Percentiles rank a stretch among this genome's conserved stretches.
Conservation (phyloP, 2,113 vertebrate species). For the Anthoscopus minutus region DNA sequence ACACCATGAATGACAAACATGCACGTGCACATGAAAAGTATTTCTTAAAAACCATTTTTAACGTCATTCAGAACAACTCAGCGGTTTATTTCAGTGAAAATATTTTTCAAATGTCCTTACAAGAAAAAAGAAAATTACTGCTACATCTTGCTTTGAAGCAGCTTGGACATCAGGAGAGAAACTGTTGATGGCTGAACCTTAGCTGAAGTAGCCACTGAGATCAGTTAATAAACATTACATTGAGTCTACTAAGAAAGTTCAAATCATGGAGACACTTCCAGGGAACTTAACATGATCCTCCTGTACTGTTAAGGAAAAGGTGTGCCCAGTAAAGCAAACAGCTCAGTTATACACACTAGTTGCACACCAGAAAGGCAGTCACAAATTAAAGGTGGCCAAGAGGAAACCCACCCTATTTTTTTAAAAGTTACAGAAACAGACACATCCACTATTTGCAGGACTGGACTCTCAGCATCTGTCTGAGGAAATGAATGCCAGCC, state of each 20-base stretch:
- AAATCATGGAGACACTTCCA: neutral
- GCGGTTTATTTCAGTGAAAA: neutral
- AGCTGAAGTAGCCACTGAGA: neutral
- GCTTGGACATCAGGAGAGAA: neutral
- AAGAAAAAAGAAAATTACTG: neutral
- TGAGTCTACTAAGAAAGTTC: neutral
- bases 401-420: neutral
- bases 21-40: neutral
- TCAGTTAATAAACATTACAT: neutral
- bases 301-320: neutral
- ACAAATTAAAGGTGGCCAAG: neutral
- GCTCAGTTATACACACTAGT: neutral
- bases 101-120: neutral
- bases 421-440: neutral
- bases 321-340: neutral
- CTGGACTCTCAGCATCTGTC: neutral
- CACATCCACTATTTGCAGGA: neutral
- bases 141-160: neutral
- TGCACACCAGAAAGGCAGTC: neutral
- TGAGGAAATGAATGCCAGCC: neutral
- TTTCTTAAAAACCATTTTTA: neutral
- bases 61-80: neutral
- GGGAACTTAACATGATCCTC: neutral
- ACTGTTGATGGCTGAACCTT: neutral
- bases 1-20: neutral